phyloP scores from a whole-genome alignment of 2,888 invertebrate species.

The Lasius platythorax region DNA sequence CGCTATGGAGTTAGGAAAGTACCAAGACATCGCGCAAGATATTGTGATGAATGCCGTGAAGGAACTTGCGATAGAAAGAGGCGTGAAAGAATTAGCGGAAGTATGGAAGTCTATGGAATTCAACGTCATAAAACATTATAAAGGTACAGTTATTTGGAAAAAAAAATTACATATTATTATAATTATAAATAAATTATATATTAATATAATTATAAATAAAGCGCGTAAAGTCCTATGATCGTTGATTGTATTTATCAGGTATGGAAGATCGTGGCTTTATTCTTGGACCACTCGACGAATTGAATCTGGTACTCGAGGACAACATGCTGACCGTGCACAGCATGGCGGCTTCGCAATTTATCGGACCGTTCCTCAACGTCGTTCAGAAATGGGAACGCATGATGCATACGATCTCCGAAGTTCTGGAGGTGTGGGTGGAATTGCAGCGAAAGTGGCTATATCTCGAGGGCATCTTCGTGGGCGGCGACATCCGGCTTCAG shows the following conservation, averaged over 20 bases:
- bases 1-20: slow-evolving; percentile 95
- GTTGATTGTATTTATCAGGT: slow-evolving; percentile 79
- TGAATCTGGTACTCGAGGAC: slow-evolving; percentile 93
- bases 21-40: slow-evolving; percentile 94
- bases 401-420: slow-evolving; percentile 93
- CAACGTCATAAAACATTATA: slow-evolving; percentile 89
- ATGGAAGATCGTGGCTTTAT: slow-evolving; percentile 93
- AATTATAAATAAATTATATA: not conserved
- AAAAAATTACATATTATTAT: not conserved
- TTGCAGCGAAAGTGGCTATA: slow-evolving; percentile 97
- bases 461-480: slow-evolving; percentile 96
- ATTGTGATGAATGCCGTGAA: slow-evolving; percentile 96
- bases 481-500: slow-evolving; percentile 94
- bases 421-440: slow-evolving; percentile 95
- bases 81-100: slow-evolving; percentile 93
- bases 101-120: slow-evolving; percentile 90
- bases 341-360: slow-evolving; percentile 96
- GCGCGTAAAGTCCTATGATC: not conserved
- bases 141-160: slow-evolving; percentile 83
- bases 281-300: slow-evolving; percentile 94
- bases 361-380: slow-evolving; percentile 94
- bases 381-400: slow-evolving; percentile 96
- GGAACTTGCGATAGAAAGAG: slow-evolving; percentile 96
- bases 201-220: slow-evolving; percentile 10
- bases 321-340: slow-evolving; percentile 96